These are phyloP conservation scores for Altica lythri DNA, from an alignment of 2,888 invertebrate species.

Conservation along the genomic window DNA sequence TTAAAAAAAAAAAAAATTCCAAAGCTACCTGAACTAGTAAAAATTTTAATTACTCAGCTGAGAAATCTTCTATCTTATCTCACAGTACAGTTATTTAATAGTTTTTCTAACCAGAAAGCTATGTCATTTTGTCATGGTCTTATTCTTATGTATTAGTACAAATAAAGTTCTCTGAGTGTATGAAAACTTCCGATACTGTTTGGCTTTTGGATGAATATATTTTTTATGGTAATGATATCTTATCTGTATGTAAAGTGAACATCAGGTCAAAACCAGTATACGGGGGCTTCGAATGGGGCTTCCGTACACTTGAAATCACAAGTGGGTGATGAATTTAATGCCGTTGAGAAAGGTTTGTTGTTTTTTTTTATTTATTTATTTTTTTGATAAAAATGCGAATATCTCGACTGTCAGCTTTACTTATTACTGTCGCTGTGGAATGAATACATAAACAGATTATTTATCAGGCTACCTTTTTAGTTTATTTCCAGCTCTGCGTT, in stretches of 20 bases:
- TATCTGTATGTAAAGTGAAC: constrained; percentile 13
- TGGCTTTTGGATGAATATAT: neutral
- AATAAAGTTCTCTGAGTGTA: too few relatives aligned
- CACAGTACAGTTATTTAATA: too few relatives aligned
- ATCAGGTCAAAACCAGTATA: constrained; percentile 7
- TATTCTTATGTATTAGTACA: too few relatives aligned
- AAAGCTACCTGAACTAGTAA: too few relatives aligned
- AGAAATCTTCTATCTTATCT: too few relatives aligned
- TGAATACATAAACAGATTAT: constrained; percentile 29
- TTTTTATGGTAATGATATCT: constrained; percentile 7
- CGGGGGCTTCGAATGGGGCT: constrained; percentile 4
- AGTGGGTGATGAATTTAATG: constrained; percentile 21
- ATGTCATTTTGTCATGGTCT: too few relatives aligned
- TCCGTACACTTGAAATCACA: constrained; percentile 5
- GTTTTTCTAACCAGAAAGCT: too few relatives aligned
- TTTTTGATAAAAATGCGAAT: constrained; percentile 37
- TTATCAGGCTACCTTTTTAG: constrained; percentile 24
- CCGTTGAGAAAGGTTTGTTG: constrained; percentile 21
- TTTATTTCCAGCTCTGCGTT: constrained; percentile 10
- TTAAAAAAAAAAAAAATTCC: too few relatives aligned
- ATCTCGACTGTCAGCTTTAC: constrained; percentile 36
- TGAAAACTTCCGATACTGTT: too few relatives aligned
- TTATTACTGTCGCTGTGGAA: constrained; percentile 29
- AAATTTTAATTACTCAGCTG: too few relatives aligned
- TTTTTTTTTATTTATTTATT: constrained; percentile 22